A percentile compares a stretch with the other conserved stretches of the same genome.
phyloP scores from a whole-genome alignment of 2,888 invertebrate species.

The Drosophila affinis region DNA sequence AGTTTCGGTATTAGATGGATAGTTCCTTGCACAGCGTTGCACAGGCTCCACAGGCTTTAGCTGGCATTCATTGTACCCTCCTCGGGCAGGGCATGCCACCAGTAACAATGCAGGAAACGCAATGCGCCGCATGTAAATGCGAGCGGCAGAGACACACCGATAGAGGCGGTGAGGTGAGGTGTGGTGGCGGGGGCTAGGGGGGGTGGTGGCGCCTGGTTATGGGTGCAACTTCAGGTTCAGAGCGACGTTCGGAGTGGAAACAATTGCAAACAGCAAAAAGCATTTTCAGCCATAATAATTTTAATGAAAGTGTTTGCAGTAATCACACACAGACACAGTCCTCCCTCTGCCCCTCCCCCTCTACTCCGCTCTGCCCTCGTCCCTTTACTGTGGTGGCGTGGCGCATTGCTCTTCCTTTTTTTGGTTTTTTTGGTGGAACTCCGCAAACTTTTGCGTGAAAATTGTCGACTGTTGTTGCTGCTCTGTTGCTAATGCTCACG shows the following conservation, averaged over 20 bases:
- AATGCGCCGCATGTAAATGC: slow-evolving; percentile 55
- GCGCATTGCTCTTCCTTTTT: slow-evolving; percentile 18
- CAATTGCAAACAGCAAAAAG: slow-evolving; percentile 73
- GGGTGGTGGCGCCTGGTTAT: slow-evolving; percentile 14
- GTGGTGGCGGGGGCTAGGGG: not conserved
- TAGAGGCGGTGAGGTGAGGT: not conserved
- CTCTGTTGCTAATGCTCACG: slow-evolving; percentile 51
- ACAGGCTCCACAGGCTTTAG: no score
- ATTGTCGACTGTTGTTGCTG: slow-evolving; percentile 21
- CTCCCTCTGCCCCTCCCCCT: not conserved
- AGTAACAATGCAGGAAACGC: slow-evolving; percentile 40
- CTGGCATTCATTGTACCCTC: not conserved
- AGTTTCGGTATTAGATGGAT: no score
- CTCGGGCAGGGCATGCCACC: not conserved
- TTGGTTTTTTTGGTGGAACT: slow-evolving; percentile 4
- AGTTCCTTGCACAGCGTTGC: no score
- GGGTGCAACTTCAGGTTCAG: slow-evolving; percentile 58
- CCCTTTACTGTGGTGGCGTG: not conserved
- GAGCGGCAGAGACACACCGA: not conserved
- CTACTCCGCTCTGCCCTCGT: no score
- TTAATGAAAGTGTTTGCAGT: slow-evolving; percentile 79
- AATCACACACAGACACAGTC: slow-evolving; percentile 53
- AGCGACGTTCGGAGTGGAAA: slow-evolving; percentile 62
- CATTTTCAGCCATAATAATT: slow-evolving; percentile 75
- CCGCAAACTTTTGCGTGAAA: slow-evolving; percentile 35